A percentile compares a stretch with the other conserved stretches of the same genome.
Conservation (phyloP, 1,140 invertebrate genomes). For the Achroia grisella region DNA sequence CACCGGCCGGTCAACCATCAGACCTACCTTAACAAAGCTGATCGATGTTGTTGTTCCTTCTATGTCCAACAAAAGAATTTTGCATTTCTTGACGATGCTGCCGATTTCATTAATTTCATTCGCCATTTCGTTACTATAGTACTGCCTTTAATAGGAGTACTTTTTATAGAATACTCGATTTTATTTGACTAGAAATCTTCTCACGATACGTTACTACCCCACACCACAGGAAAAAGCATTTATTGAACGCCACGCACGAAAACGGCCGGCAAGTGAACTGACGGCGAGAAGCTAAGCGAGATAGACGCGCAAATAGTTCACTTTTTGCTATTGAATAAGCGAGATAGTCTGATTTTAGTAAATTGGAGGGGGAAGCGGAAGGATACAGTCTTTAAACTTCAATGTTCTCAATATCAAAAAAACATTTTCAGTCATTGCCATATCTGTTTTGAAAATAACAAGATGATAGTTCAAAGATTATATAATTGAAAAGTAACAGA, state of each 20-base stretch:
- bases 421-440: conserved; percentile 17
- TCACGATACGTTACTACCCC: conserved; percentile 52
- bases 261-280: background rate
- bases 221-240: conserved; percentile 66
- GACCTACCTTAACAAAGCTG: conserved; percentile 73
- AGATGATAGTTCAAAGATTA: background rate
- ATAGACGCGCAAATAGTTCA: conserved; percentile 12
- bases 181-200: conserved; percentile 61
- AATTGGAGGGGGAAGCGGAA: conserved; percentile 54
- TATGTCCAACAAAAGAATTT: conserved; percentile 67
- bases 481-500: too few relatives aligned
- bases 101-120: conserved; percentile 56
- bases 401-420: conserved; percentile 44
- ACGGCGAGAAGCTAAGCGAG: conserved; percentile 14
- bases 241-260: conserved; percentile 50
- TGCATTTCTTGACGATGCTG: conserved; percentile 64
- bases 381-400: conserved; percentile 33
- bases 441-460: background rate
- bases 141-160: conserved; percentile 41
- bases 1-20: conserved; percentile 66
- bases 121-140: conserved; percentile 46
- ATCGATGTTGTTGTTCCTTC: conserved; percentile 72
- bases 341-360: conserved; percentile 28
- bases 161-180: conserved; percentile 43
- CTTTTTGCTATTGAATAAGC: conserved; percentile 27